Evolutionary conservation across 2,888 invertebrate species (phyloP).

Genomic region (Timema cristinae): DNA sequence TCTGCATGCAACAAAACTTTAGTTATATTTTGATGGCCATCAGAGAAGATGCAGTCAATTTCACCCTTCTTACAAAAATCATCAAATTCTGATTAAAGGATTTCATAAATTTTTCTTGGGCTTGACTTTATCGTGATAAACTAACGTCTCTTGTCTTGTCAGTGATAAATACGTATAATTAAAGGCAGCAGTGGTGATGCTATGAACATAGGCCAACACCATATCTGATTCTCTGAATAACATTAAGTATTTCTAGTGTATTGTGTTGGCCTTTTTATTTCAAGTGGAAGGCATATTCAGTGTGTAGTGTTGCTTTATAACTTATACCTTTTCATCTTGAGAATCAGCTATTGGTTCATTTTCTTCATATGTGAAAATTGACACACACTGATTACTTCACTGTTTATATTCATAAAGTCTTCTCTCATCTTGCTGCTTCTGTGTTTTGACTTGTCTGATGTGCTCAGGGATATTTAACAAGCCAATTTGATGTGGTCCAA

Average conservation of each 20-base stretch:
- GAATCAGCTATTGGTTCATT: too few relatives aligned
- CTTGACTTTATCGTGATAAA: slow-evolving; percentile 14
- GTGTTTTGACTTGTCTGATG: background rate
- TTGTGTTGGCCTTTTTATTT: background rate
- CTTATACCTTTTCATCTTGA: background rate
- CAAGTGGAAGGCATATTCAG: background rate
- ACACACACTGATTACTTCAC: background rate
- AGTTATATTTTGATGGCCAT: slow-evolving; percentile 7
- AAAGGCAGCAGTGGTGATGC: background rate
- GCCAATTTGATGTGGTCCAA: background rate
- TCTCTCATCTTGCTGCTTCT: slow-evolving; percentile 2
- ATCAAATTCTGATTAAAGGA: too few relatives aligned
- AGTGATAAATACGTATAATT: slow-evolving; percentile 1
- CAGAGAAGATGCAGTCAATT: slow-evolving; percentile 11
- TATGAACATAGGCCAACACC: background rate
- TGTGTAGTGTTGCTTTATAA: background rate
- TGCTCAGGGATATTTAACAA: background rate
- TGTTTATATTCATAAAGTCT: background rate
- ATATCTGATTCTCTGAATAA: background rate
- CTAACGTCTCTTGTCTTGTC: background rate
- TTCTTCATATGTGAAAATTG: background rate
- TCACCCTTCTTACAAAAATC: background rate
- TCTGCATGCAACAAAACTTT: slow-evolving; percentile 15
- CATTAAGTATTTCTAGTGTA: background rate
- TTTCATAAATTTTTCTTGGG: background rate